A percentile compares a stretch with the other conserved stretches of the same genome.
These are phyloP conservation scores for Chlorospingus flavigularis DNA, from an alignment of 2,797 vertebrate species.

Conservation along the genomic window DNA sequence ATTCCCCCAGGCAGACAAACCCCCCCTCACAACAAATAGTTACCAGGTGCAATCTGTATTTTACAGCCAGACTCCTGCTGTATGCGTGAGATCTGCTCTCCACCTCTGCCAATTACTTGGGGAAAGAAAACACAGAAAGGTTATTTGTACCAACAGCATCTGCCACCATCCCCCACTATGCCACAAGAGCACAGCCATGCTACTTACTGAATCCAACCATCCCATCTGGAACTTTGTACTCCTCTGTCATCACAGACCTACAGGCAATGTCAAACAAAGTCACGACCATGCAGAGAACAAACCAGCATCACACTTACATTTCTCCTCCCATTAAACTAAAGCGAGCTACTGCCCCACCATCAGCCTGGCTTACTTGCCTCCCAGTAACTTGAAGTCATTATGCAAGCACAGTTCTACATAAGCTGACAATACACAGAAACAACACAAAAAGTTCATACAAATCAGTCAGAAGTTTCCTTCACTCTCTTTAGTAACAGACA, in stretches of 20 bases:
- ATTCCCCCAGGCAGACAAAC: neutral
- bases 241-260: slow-evolving; percentile 91
- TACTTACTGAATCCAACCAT: slow-evolving; percentile 99
- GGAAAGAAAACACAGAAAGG: neutral
- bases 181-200: neutral
- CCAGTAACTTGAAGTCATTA: neutral
- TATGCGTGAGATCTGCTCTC: slow-evolving; percentile 98
- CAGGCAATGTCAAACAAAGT: slow-evolving; percentile 1
- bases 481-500: neutral
- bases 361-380: neutral
- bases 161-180: neutral
- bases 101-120: slow-evolving; percentile 96
- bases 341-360: neutral
- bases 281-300: neutral
- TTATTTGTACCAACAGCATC: neutral
- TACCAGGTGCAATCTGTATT: slow-evolving; percentile 99
- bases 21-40: neutral
- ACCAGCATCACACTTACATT: neutral
- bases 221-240: slow-evolving; percentile 98
- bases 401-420: neutral
- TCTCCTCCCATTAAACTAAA: neutral
- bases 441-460: neutral
- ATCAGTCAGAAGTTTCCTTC: neutral
- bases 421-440: neutral
- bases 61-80: slow-evolving; percentile 98